phyloP scores from a whole-genome alignment of 2,888 invertebrate species.

The Ecdyonurus torrentis region DNA sequence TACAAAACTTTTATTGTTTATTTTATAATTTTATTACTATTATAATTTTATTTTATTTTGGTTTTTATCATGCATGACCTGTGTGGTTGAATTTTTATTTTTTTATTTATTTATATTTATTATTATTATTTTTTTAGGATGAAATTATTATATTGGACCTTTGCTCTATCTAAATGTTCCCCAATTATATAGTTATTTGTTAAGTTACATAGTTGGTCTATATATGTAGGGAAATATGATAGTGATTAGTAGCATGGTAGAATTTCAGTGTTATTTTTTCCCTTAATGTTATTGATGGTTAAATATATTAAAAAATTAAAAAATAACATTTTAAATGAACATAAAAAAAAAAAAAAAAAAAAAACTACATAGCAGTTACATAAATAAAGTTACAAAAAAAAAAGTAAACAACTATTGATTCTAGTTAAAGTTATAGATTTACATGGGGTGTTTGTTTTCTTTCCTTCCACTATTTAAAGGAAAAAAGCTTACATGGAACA shows the following conservation, averaged over 20 bases:
- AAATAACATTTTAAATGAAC: too few species aligned
- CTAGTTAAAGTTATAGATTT: too few species aligned
- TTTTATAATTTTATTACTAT: neutral
- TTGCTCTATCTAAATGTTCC: constrained; percentile 2
- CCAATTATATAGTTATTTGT: constrained; percentile 7
- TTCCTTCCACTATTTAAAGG: too few species aligned
- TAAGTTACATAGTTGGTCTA: constrained; percentile 7
- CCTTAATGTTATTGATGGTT: constrained; percentile 4
- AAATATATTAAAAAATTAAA: neutral
- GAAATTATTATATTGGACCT: constrained; percentile 6
- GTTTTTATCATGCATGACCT: neutral
- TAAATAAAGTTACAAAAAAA: too few species aligned
- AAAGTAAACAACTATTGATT: too few species aligned
- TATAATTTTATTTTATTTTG: neutral
- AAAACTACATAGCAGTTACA: too few species aligned
- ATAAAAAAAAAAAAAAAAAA: too few species aligned
- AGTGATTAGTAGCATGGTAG: constrained; percentile 5
- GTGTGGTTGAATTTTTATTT: constrained; percentile 4
- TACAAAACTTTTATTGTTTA: neutral
- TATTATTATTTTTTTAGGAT: constrained; percentile 10
- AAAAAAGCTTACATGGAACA: too few species aligned
- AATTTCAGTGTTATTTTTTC: constrained; percentile 5
- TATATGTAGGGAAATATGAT: constrained; percentile 10
- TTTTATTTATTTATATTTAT: constrained; percentile 9
- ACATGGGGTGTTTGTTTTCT: too few species aligned